phyloP scores from a whole-genome alignment of 2,113 vertebrate species.

The Brachypteracias leptosomus region DNA sequence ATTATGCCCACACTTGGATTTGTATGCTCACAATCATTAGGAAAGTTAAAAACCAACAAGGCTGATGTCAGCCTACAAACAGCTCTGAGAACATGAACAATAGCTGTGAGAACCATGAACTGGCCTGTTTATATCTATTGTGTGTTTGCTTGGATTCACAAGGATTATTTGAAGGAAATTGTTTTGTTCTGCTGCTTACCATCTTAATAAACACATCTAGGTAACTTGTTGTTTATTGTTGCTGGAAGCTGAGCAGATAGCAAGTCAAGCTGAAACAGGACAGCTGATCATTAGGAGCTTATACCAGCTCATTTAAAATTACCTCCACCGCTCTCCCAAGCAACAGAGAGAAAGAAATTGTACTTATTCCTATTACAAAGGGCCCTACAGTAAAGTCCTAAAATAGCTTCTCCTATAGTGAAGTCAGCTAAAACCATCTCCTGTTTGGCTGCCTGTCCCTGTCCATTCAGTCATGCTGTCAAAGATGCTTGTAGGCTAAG shows the following conservation, averaged over 20 bases:
- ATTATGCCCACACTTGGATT: background rate
- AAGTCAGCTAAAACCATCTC: background rate
- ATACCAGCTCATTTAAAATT: background rate
- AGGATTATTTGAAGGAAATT: background rate
- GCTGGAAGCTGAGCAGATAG: background rate
- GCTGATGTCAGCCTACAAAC: background rate
- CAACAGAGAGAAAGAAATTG: background rate
- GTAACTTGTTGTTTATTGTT: background rate
- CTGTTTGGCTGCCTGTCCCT: background rate
- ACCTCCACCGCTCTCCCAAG: background rate
- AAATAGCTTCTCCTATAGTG: background rate
- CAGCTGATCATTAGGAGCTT: background rate
- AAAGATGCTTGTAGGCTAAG: background rate
- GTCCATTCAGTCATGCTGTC: background rate
- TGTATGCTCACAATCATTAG: background rate
- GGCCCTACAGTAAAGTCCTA: background rate
- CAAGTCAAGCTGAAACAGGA: background rate
- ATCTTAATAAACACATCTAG: background rate
- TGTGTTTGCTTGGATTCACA: background rate
- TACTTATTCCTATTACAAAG: background rate
- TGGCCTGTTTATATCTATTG: background rate
- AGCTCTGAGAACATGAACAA: background rate
- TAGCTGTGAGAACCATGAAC: background rate
- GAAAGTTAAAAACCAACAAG: background rate
- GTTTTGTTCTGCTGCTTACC: background rate